Evolutionary conservation across 2,113 vertebrate species (phyloP).

Genomic region (Pelmatolapia mariae): DNA sequence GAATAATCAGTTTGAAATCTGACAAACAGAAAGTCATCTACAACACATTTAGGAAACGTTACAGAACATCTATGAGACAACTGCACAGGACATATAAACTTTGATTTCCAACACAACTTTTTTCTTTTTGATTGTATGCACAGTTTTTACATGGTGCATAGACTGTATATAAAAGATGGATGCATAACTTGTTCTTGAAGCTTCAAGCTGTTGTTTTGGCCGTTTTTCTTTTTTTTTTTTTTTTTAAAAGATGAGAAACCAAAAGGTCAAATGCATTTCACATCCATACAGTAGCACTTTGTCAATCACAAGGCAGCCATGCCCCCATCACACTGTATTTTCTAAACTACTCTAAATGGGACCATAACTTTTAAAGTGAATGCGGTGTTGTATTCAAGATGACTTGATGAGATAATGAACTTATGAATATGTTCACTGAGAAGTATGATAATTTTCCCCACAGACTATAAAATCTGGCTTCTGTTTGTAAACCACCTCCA

Average conservation of each 20-base stretch:
- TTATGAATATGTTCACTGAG: neutral
- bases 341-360: neutral
- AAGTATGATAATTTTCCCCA: neutral
- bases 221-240: neutral
- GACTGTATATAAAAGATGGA: neutral
- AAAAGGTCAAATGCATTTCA: neutral
- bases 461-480: neutral
- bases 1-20: neutral
- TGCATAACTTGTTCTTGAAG: neutral
- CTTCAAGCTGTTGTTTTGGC: neutral
- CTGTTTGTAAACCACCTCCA: neutral
- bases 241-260: neutral
- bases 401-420: neutral
- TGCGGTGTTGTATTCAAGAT: neutral
- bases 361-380: neutral
- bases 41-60: neutral
- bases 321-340: neutral
- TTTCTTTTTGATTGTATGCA: neutral
- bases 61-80: neutral
- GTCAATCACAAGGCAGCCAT: neutral
- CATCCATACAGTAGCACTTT: rapidly evolving
- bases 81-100: neutral
- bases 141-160: neutral
- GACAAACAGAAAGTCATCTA: neutral
- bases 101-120: neutral